phyloP scores from a whole-genome alignment of 1,140 invertebrate species.

The Aphelinus atriplicis region DNA sequence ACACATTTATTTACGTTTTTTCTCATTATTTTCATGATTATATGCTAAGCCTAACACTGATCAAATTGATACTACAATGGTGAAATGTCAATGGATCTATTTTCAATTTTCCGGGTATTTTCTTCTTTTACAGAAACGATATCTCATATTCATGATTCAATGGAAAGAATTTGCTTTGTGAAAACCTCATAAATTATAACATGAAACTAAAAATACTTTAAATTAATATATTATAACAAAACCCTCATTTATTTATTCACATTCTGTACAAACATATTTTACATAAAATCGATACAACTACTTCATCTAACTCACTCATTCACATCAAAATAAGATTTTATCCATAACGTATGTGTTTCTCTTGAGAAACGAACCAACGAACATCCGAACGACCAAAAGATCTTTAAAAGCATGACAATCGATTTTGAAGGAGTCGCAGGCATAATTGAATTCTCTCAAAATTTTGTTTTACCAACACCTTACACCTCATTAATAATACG shows the following conservation, averaged over 20 bases:
- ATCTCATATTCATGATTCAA: no score
- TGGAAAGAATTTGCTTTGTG: no score
- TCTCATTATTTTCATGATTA: no score
- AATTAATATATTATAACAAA: slow-evolving; percentile 55
- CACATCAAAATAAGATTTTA: slow-evolving; percentile 22
- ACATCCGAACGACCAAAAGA: neutral
- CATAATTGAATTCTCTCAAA: slow-evolving; percentile 22
- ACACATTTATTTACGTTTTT: no score
- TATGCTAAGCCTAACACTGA: no score
- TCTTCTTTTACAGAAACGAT: no score
- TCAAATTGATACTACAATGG: no score
- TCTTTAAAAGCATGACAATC: neutral
- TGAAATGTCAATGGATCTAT: no score
- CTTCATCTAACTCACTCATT: slow-evolving; percentile 34
- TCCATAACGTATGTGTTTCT: slow-evolving; percentile 5
- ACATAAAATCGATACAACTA: slow-evolving; percentile 56
- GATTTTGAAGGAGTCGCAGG: neutral
- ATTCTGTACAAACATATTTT: slow-evolving; percentile 67
- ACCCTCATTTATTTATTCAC: slow-evolving; percentile 64
- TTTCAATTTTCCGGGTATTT: no score
- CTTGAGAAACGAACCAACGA: slow-evolving; percentile 15
- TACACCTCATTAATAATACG: slow-evolving; percentile 22
- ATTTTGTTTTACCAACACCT: slow-evolving; percentile 34
- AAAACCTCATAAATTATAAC: neutral
- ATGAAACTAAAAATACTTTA: slow-evolving; percentile 6